Evolutionary conservation across 2,113 vertebrate species (phyloP).

Genomic region (Brachirus orientalis): DNA sequence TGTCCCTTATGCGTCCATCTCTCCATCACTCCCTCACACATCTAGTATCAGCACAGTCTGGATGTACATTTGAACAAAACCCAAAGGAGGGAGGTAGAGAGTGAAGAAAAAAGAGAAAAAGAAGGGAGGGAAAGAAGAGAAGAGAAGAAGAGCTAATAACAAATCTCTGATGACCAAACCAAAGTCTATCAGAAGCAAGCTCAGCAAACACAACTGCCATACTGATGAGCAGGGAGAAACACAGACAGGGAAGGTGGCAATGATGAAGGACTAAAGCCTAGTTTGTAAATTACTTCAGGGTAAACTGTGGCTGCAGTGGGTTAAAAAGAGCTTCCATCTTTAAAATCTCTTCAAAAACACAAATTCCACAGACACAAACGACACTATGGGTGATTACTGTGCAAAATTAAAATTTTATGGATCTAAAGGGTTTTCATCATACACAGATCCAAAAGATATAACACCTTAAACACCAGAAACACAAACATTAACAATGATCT

Average conservation of each 20-base stretch:
- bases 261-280: conserved; percentile 14
- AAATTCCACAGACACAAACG: too few species aligned
- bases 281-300: conserved; percentile 18
- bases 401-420: too few species aligned
- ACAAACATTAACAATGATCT: not conserved
- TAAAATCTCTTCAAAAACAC: too few species aligned
- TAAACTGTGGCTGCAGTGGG: conserved; percentile 12
- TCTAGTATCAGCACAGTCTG: conserved; percentile 22
- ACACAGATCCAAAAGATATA: too few species aligned
- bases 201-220: conserved; percentile 65
- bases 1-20: conserved; percentile 5
- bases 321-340: conserved; percentile 1
- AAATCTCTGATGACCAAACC: conserved; percentile 62
- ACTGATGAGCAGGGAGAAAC: conserved; percentile 56
- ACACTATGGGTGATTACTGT: too few species aligned
- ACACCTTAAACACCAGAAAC: not conserved
- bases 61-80: conserved; percentile 44
- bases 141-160: conserved; percentile 48
- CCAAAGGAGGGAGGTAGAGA: conserved; percentile 25
- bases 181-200: conserved; percentile 66
- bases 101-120: conserved; percentile 4
- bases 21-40: conserved; percentile 28
- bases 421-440: too few species aligned
- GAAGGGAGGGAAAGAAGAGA: not conserved
- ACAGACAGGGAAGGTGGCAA: conserved; percentile 18